Evolutionary conservation across 2,113 vertebrate genomes (phyloP).

Genomic region (Callocephalon fimbriatum): DNA sequence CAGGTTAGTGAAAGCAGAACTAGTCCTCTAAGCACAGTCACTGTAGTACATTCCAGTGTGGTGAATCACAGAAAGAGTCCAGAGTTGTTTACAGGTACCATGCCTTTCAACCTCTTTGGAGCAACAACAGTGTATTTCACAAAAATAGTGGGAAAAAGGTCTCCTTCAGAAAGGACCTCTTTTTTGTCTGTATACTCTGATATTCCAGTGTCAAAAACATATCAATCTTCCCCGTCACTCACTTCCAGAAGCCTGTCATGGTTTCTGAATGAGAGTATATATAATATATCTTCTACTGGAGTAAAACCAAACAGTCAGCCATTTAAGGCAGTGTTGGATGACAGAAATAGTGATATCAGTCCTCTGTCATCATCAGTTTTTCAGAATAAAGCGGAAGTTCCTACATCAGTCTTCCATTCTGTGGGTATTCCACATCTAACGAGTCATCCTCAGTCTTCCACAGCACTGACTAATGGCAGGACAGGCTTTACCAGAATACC

Average conservation of each 20-base stretch:
- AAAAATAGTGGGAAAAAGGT: not conserved
- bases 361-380: not conserved
- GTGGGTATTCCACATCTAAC: not conserved
- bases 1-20: conserved; percentile 51
- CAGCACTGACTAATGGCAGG: not conserved
- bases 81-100: not conserved
- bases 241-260: not conserved
- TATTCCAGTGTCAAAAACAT: not conserved
- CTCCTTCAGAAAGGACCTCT: not conserved
- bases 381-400: not conserved
- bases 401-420: not conserved
- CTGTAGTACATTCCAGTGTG: not conserved
- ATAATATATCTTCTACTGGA: not conserved
- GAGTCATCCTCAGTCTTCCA: not conserved
- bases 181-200: not conserved
- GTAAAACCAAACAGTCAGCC: not conserved
- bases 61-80: not conserved
- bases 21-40: not conserved
- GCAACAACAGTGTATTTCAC: not conserved
- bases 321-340: not conserved
- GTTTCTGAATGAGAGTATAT: not conserved
- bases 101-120: not conserved
- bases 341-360: not conserved
- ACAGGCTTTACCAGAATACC: not conserved
- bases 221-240: not conserved